These are phyloP conservation scores for Drosophila fuyamai DNA, from an alignment of 1,140 invertebrate species.

Conservation along the genomic window DNA sequence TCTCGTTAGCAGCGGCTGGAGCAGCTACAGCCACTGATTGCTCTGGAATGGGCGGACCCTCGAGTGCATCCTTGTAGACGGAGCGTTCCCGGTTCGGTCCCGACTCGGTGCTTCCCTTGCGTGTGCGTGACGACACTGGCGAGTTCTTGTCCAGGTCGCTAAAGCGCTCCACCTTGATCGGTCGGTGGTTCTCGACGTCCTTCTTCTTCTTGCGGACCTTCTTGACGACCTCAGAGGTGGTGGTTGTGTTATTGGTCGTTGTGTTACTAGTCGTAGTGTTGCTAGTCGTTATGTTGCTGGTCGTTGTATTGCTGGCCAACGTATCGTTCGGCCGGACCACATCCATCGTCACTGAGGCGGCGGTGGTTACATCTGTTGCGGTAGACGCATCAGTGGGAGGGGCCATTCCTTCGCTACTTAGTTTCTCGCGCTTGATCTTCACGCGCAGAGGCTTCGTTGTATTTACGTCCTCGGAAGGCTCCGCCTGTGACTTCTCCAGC, in stretches of 20 bases:
- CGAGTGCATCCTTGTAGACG: conserved; percentile 77
- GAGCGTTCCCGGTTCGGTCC: conserved; percentile 53
- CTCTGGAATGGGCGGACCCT: conserved; percentile 28
- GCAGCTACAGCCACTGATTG: neutral
- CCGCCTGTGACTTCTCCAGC: neutral
- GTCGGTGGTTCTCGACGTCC: conserved; percentile 47
- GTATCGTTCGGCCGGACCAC: conserved; percentile 39
- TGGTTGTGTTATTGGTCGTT: conserved; percentile 12
- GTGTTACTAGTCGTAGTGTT: conserved; percentile 25
- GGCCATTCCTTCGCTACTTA: conserved; percentile 30
- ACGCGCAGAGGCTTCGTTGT: conserved; percentile 33
- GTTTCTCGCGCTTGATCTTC: conserved; percentile 72
- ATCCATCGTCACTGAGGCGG: conserved; percentile 24
- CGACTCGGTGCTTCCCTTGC: conserved; percentile 46
- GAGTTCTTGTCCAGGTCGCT: conserved; percentile 62
- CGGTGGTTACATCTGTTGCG: conserved; percentile 3
- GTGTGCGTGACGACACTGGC: conserved; percentile 65
- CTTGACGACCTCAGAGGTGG: conserved; percentile 31
- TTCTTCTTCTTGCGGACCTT: conserved; percentile 66
- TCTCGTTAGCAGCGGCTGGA: conserved; percentile 37
- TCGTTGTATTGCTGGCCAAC: conserved; percentile 35
- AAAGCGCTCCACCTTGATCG: conserved; percentile 79
- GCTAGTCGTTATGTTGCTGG: conserved; percentile 10
- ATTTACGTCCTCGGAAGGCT: neutral
- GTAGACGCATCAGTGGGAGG: neutral